Evolutionary conservation across 2,113 vertebrate species (phyloP).

Genomic region (Crypturellus undulatus): DNA sequence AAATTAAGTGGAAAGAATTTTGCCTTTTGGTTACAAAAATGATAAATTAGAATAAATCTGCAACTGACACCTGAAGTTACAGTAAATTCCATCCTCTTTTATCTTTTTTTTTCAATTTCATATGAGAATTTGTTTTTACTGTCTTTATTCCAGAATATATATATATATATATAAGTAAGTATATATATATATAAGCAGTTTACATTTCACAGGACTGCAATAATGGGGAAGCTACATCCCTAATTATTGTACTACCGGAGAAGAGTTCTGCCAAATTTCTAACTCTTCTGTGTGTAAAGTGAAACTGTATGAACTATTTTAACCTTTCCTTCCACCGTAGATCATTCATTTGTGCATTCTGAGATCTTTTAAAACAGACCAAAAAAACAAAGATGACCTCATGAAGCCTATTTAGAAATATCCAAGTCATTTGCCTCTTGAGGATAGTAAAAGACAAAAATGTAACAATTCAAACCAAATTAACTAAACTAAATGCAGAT

Average conservation of each 20-base stretch:
- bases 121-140: not conserved
- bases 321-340: not conserved
- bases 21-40: not conserved
- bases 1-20: not conserved
- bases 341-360: not conserved
- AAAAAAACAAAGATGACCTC: not conserved
- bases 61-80: not conserved
- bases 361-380: not conserved
- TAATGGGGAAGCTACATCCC: not conserved
- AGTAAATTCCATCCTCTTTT: not conserved
- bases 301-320: not conserved
- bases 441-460: not conserved
- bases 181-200: not conserved
- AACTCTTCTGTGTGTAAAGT: not conserved
- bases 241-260: not conserved
- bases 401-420: not conserved
- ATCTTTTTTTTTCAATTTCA: not conserved
- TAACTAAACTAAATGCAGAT: accelerated
- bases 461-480: not conserved
- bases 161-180: no score
- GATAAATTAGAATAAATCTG: not conserved
- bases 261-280: not conserved
- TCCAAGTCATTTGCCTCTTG: not conserved
- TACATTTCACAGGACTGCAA: not conserved
- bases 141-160: not conserved